phyloP scores from a whole-genome alignment of 2,888 invertebrate species.

The Bombyx huttoni region DNA sequence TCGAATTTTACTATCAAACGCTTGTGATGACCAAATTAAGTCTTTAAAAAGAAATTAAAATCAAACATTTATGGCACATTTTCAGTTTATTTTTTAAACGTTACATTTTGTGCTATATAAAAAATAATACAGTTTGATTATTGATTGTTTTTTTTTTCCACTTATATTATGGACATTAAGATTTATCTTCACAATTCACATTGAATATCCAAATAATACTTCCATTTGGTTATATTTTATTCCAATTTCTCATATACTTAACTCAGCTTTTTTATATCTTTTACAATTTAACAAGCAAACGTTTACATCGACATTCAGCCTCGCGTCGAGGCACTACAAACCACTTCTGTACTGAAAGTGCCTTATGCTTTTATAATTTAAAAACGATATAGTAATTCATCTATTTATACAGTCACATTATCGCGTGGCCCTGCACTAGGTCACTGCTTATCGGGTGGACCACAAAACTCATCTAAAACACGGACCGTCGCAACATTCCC shows the following conservation, averaged over 20 bases:
- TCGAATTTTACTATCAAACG: too few species aligned
- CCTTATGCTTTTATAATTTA: slow-evolving; percentile 45
- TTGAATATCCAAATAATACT: slow-evolving; percentile 18
- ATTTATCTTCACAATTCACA: slow-evolving; percentile 4
- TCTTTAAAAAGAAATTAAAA: slow-evolving; percentile 21
- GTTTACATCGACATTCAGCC: slow-evolving; percentile 39
- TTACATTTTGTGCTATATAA: slow-evolving; percentile 66
- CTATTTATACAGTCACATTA: slow-evolving; percentile 53
- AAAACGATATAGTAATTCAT: slow-evolving; percentile 54
- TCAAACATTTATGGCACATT: slow-evolving; percentile 58
- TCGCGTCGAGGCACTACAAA: slow-evolving; percentile 40
- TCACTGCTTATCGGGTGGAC: background rate
- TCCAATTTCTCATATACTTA: background rate
- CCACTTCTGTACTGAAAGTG: slow-evolving; percentile 41
- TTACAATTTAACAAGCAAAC: slow-evolving; percentile 59
- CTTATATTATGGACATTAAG: background rate
- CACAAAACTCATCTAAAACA: background rate
- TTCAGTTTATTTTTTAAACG: slow-evolving; percentile 67
- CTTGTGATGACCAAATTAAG: too few species aligned
- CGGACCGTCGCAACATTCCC: slow-evolving; percentile 13
- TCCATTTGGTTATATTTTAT: slow-evolving; percentile 2
- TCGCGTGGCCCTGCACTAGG: slow-evolving; percentile 9
- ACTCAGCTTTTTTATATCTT: slow-evolving; percentile 24
- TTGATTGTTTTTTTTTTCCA: slow-evolving; percentile 35
- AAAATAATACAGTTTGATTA: slow-evolving; percentile 71